Evolutionary conservation across 2,888 invertebrate species (phyloP).

Genomic region (Zeuzera pyrina): DNA sequence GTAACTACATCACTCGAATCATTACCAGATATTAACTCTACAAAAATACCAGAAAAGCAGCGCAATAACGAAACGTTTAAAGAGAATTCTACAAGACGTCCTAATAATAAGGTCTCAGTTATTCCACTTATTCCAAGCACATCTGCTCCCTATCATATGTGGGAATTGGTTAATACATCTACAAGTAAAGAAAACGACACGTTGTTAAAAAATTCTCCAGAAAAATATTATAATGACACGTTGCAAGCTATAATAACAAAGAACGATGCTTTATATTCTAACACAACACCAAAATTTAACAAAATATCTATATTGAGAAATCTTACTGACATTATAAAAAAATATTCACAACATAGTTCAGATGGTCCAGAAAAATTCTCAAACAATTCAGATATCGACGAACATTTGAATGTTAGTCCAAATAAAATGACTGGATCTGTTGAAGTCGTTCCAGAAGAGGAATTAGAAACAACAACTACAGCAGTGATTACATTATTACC

Average conservation of each 20-base stretch:
- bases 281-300: slow-evolving; percentile 57
- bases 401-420: slow-evolving; percentile 35
- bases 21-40: slow-evolving; percentile 13
- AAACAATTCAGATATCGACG: slow-evolving; percentile 22
- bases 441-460: slow-evolving; percentile 59
- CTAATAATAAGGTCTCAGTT: slow-evolving; percentile 62
- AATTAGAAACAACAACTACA: slow-evolving; percentile 49
- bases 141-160: slow-evolving; percentile 53
- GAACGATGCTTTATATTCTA: slow-evolving; percentile 60
- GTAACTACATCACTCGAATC: slow-evolving; percentile 16
- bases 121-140: slow-evolving; percentile 62
- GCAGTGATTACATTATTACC: slow-evolving; percentile 77
- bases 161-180: slow-evolving; percentile 75
- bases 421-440: slow-evolving; percentile 55
- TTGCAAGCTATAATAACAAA: slow-evolving; percentile 76
- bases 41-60: slow-evolving; percentile 13
- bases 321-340: slow-evolving; percentile 77
- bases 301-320: slow-evolving; percentile 70
- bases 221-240: slow-evolving; percentile 75
- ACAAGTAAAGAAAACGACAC: slow-evolving; percentile 56
- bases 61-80: slow-evolving; percentile 23
- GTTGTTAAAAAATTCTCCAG: slow-evolving; percentile 50
- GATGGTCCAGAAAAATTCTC: slow-evolving; percentile 26
- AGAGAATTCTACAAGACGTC: slow-evolving; percentile 52
- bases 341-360: slow-evolving; percentile 70